Percentiles rank a stretch among this genome's conserved stretches.
phyloP scores from a whole-genome alignment of 2,113 vertebrate genomes.

The Pterocles orientalis region DNA sequence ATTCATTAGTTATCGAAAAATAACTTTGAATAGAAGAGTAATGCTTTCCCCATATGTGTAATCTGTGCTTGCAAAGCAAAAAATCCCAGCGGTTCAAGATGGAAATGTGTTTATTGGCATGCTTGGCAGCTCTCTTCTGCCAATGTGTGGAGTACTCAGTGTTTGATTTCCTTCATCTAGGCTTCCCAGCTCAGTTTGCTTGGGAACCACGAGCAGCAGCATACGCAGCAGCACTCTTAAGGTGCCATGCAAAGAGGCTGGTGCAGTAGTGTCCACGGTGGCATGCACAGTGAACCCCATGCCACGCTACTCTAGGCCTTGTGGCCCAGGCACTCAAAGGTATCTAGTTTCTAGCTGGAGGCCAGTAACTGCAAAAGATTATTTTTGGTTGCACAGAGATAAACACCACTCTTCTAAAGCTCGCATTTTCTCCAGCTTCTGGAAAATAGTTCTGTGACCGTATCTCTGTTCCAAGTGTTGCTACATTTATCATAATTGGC shows the following conservation, averaged over 20 bases:
- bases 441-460: not conserved
- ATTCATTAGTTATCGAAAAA: slow-evolving; percentile 28
- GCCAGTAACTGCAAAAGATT: not conserved
- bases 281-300: accelerated
- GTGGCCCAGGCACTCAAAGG: not conserved
- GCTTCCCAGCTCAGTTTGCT: not conserved
- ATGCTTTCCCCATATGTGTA: not conserved
- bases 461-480: not conserved
- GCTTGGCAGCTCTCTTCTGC: not conserved
- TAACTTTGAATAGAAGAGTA: not conserved
- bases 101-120: not conserved
- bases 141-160: not conserved
- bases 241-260: not conserved
- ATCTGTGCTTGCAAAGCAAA: slow-evolving; percentile 5
- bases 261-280: not conserved
- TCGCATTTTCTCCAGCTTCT: not conserved
- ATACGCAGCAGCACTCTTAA: not conserved
- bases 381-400: not conserved
- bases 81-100: not conserved
- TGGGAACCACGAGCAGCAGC: not conserved
- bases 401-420: not conserved
- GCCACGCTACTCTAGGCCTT: not conserved
- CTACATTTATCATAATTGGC: not conserved
- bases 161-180: not conserved
- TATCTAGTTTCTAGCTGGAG: not conserved